Evolutionary conservation across 2,797 vertebrate species (phyloP).

Genomic region (Coregonus suidteri): DNA sequence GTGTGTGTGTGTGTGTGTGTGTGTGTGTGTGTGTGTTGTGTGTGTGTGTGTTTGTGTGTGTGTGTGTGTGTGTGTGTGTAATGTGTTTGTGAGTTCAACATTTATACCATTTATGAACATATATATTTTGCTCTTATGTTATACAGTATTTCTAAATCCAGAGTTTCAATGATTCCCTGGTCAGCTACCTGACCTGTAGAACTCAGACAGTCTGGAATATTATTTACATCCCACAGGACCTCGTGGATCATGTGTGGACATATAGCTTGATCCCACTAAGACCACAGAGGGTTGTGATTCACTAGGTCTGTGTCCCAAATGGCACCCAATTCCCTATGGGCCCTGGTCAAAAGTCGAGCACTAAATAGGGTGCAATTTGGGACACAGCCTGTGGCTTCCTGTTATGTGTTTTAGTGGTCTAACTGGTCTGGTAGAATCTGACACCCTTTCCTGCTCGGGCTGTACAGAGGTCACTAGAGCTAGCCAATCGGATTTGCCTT

Average conservation of each 20-base stretch:
- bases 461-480: slow-evolving; percentile 1
- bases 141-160: not conserved
- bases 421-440: not conserved
- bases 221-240: not conserved
- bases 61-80: no score
- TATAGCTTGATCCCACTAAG: not conserved
- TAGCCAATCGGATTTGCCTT: slow-evolving; percentile 1
- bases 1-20: no score
- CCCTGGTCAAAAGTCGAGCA: no score
- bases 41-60: not conserved
- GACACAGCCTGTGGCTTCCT: no score
- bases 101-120: not conserved
- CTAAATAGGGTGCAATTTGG: no score
- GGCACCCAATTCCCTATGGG: no score
- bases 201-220: not conserved
- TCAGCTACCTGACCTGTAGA: not conserved
- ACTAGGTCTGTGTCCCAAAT: not conserved
- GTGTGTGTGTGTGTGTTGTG: no score
- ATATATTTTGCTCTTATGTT: not conserved
- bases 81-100: not conserved
- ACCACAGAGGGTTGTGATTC: slow-evolving; percentile 8
- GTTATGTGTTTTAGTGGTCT: slow-evolving; percentile 1
- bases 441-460: slow-evolving; percentile 2
- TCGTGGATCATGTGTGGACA: not conserved
- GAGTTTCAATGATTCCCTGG: not conserved